Evolutionary conservation across 2,797 vertebrate genomes (phyloP), one percentile per base, ranked within the genome.

Genomic region (Coracias cyanogaster): DNA sequence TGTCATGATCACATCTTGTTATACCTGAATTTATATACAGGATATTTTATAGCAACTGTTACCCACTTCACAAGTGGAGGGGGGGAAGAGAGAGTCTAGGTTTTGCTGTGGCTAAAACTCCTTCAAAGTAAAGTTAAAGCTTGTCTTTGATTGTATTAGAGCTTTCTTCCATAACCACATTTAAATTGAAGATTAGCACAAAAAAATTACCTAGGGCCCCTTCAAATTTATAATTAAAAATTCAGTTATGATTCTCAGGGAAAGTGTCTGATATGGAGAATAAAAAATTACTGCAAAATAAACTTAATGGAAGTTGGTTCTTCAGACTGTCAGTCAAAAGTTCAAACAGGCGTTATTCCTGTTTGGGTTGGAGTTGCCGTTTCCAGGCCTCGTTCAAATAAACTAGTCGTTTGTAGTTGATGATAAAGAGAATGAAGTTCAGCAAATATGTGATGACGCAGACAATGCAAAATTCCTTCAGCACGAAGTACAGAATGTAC

Each of bases 301-400:
- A 99, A 99, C 98, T 99, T 98, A 98, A 99, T 98, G 99, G 98
- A 99, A 99, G 99, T 99, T 98, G 98, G 98, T 98, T 99, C 98
- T 99, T 98, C 98, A 97, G 98, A 98, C 98, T 98, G 98, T 98
- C 98, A 98, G 98, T 98, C 98, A 98, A 97, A 83, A 98, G 98
- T 99, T 98, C 97, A 93, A 98, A 98, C 97, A 98, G 98, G 97
- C 45, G 64, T 98, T 97, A 99, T 98, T 99, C 99, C 98, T 99
- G 98, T 97, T 99, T 99, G 95, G 98, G 98, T 97, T 98, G 99
- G 94, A 99, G 99, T 95, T 99, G 99, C 98, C 98, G 98, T 98
- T 99, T 99, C 99, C 99, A 99, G 97, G 99, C 99, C 97, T 99
- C 99, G 10, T 99, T 99, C 99, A 99, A 99, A 99, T 99, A 99